These are phyloP conservation scores for Melitaea athalia DNA, from an alignment of 2,888 invertebrate species.

Conservation along the genomic window DNA sequence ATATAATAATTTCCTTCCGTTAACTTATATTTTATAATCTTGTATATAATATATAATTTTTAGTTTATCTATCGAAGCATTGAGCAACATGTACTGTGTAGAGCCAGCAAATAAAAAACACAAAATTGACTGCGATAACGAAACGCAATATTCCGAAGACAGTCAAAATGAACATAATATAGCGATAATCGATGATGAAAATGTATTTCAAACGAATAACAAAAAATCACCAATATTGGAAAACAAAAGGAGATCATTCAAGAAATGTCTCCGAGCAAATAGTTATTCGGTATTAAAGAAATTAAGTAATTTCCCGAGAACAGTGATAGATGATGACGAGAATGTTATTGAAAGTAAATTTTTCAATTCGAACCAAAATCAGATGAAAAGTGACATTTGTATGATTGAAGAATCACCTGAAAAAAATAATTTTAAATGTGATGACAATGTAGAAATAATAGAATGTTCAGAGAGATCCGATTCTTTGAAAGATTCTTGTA, in stretches of 20 bases:
- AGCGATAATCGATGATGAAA: constrained; percentile 48
- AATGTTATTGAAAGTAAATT: constrained; percentile 83
- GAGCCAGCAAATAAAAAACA: constrained; percentile 64
- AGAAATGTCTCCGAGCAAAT: constrained; percentile 57
- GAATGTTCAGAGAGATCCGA: constrained; percentile 46
- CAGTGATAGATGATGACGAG: constrained; percentile 55
- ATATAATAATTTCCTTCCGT: neutral
- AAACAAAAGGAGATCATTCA: constrained; percentile 68
- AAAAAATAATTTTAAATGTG: constrained; percentile 31
- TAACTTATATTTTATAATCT: neutral
- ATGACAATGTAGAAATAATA: constrained; percentile 43
- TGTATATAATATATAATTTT: neutral
- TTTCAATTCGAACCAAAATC: constrained; percentile 61
- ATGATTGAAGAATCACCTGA: constrained; percentile 56
- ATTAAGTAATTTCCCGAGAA: constrained; percentile 79
- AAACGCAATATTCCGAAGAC: constrained; percentile 36
- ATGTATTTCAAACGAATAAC: constrained; percentile 38
- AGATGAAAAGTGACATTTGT: constrained; percentile 24
- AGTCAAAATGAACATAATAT: constrained; percentile 47
- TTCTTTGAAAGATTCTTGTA: constrained; percentile 23
- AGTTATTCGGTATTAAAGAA: constrained; percentile 66
- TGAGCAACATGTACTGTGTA: constrained; percentile 72
- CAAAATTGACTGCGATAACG: constrained; percentile 49
- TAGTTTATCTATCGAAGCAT: constrained; percentile 71
- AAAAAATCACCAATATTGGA: constrained; percentile 72